A percentile compares a stretch with the other conserved stretches of the same genome.
These are phyloP conservation scores for Brachionus paranguensis DNA, from an alignment of 1,140 invertebrate genomes.

Conservation along the genomic window DNA sequence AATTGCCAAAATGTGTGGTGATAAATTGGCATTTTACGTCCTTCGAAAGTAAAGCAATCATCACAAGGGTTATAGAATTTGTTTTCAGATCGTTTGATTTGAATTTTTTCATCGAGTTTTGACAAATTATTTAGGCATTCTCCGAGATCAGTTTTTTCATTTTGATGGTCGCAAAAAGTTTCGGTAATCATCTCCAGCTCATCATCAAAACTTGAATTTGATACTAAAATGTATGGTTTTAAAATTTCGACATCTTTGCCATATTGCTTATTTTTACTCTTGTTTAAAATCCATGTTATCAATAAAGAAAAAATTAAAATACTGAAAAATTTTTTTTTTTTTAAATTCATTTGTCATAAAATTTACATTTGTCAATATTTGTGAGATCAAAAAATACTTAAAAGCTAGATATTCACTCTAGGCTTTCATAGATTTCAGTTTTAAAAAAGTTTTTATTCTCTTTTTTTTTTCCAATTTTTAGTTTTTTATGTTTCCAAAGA, in stretches of 20 bases:
- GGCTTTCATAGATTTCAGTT: too few species aligned
- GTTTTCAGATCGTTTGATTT: background rate
- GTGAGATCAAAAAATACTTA: too few species aligned
- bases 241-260: background rate
- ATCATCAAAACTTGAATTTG: background rate
- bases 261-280: background rate
- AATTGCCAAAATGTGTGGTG: conserved; percentile 39
- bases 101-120: background rate
- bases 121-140: background rate
- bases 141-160: background rate
- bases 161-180: background rate
- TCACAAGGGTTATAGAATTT: background rate
- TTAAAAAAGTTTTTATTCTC: too few species aligned
- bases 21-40: background rate
- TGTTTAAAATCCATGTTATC: background rate
- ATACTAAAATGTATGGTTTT: background rate
- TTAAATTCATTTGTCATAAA: background rate
- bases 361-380: background rate
- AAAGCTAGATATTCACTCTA: too few species aligned
- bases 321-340: background rate
- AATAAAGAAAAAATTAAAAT: background rate
- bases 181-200: background rate
- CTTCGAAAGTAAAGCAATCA: background rate
- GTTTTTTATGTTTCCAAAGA: too few species aligned
- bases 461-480: too few species aligned